These are phyloP conservation scores for Popillia japonica DNA, from an alignment of 1,140 invertebrate species.

Conservation along the genomic window DNA sequence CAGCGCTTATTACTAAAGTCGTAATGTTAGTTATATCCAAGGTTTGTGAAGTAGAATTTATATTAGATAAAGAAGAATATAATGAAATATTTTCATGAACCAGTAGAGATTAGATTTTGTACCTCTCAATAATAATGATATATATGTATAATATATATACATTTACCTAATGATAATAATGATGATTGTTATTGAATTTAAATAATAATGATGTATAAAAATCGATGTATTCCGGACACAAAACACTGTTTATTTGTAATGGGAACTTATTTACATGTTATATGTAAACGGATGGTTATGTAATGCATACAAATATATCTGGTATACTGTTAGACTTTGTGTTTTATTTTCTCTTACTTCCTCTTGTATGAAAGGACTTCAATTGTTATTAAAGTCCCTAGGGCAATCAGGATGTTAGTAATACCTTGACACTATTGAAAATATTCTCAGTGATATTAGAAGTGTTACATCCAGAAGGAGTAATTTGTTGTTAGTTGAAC, in stretches of 20 bases:
- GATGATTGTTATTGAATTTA: constrained; percentile 22
- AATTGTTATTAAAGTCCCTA: too few species aligned
- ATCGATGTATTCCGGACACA: constrained; percentile 10
- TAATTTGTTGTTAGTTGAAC: too few species aligned
- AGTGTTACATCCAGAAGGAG: too few species aligned
- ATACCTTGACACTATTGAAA: too few species aligned
- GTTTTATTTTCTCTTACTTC: background rate
- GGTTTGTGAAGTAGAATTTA: constrained; percentile 44
- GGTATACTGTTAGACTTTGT: background rate
- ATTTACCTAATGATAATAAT: constrained; percentile 29
- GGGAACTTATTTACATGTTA: background rate
- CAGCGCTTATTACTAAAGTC: background rate
- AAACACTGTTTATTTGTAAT: constrained; percentile 16
- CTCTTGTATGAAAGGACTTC: too few species aligned
- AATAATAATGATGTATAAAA: constrained; percentile 10
- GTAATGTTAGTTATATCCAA: constrained; percentile 41
- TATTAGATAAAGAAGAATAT: constrained; percentile 36
- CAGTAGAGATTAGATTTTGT: constrained; percentile 45
- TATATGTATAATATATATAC: constrained; percentile 7
- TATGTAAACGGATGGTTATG: constrained; percentile 28
- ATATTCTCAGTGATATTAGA: too few species aligned
- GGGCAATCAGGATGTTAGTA: too few species aligned
- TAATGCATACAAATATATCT: constrained; percentile 30
- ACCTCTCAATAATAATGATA: constrained; percentile 40
- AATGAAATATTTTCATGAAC: constrained; percentile 45